These are phyloP conservation scores for Camponotus fellah DNA, from an alignment of 2,888 invertebrate genomes.

Conservation along the genomic window DNA sequence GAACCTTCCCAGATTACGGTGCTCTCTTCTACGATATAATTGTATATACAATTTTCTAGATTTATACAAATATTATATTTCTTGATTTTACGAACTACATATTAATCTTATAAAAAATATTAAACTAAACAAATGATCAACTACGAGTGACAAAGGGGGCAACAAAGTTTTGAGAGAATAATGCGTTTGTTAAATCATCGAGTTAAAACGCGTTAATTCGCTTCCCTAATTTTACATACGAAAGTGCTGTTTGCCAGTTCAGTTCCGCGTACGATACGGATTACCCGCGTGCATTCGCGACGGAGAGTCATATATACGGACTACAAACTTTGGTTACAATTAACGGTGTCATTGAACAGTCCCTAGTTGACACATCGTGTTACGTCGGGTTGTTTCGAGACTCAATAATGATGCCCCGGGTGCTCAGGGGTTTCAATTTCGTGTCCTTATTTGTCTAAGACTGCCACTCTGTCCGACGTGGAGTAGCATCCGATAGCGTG, in stretches of 20 bases:
- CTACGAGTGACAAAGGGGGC: neutral
- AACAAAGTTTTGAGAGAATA: neutral
- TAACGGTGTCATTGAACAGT: slow-evolving; percentile 49
- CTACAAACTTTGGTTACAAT: slow-evolving; percentile 56
- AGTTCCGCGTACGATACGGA: neutral
- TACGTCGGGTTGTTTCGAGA: slow-evolving; percentile 50
- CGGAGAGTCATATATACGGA: slow-evolving; percentile 21
- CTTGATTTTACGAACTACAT: neutral
- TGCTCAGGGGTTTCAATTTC: slow-evolving; percentile 57
- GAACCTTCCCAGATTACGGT: neutral
- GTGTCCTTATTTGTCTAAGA: slow-evolving; percentile 57
- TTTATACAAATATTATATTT: neutral
- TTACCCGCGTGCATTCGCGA: slow-evolving; percentile 2
- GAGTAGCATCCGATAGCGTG: neutral
- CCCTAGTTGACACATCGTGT: slow-evolving; percentile 41
- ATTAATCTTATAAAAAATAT: neutral
- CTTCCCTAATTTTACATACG: slow-evolving; percentile 1
- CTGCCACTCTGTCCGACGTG: neutral
- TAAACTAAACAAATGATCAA: neutral
- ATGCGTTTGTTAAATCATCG: slow-evolving; percentile 10
- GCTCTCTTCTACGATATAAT: no score
- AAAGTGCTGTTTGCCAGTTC: neutral
- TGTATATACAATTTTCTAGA: neutral
- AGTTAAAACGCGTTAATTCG: slow-evolving; percentile 21
- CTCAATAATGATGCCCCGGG: slow-evolving; percentile 55